phyloP scores from a whole-genome alignment of 2,797 vertebrate species.

The Sebastes steindachneri region DNA sequence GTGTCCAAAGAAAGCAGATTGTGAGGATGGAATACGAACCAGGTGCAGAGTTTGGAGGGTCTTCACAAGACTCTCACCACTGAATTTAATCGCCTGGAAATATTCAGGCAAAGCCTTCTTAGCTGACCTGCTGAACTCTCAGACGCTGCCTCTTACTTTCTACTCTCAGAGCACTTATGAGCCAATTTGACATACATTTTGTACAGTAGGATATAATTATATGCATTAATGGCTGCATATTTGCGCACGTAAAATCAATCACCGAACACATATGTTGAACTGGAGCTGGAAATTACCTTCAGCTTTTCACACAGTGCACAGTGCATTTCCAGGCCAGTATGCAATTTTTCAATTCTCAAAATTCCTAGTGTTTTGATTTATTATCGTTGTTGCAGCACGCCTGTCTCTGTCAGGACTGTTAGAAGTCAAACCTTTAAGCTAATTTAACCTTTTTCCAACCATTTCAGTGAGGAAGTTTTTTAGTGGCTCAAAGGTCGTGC shows the following conservation, averaged over 20 bases:
- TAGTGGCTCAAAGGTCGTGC: background rate
- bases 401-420: background rate
- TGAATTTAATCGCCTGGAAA: conserved; percentile 68
- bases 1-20: conserved; percentile 82
- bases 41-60: conserved; percentile 79
- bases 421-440: background rate
- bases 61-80: conserved; percentile 76
- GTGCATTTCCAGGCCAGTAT: background rate
- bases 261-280: background rate
- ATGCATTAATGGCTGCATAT: conserved; percentile 10
- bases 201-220: conserved; percentile 28
- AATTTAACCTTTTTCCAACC: background rate
- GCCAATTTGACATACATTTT: conserved; percentile 24
- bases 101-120: conserved; percentile 57
- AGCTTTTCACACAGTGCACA: conserved; percentile 10
- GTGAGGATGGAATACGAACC: conserved; percentile 72
- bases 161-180: conserved; percentile 19
- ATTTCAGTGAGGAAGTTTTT: background rate
- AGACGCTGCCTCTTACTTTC: conserved; percentile 15
- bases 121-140: conserved; percentile 55
- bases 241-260: conserved; percentile 34
- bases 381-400: background rate
- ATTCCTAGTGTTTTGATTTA: conserved; percentile 28
- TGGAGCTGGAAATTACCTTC: conserved; percentile 26
- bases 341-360: conserved; percentile 8